These are phyloP conservation scores for Ricordea florida DNA, from an alignment of 92 coral and sea anemone species.

Conservation along the genomic window DNA sequence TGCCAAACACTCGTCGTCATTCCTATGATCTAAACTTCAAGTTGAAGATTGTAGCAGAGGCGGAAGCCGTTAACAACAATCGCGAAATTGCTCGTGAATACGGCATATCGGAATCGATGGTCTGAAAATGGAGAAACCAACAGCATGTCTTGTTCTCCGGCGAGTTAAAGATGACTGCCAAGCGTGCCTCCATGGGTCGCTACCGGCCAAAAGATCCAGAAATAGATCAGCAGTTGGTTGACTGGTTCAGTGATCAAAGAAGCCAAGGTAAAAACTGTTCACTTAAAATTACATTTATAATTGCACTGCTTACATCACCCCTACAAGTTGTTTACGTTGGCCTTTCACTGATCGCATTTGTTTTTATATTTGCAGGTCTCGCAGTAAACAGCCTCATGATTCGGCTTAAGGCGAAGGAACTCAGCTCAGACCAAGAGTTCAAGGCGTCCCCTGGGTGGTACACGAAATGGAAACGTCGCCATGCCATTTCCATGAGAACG, in stretches of 20 bases:
- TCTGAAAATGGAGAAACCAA: no score
- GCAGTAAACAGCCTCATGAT: constrained; percentile 2
- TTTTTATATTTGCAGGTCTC: constrained; percentile 5
- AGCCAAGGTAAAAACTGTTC: not conserved
- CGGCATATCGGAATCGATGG: no score
- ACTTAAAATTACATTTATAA: not conserved
- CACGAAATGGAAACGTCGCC: no score
- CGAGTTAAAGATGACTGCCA: not conserved
- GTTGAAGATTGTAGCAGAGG: no score
- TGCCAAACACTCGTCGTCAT: no score
- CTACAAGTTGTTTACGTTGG: not conserved
- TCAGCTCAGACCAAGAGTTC: no score
- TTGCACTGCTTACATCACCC: not conserved
- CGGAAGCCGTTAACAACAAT: no score
- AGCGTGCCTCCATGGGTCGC: not conserved
- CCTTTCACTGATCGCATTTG: not conserved
- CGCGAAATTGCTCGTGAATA: no score
- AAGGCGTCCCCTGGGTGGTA: no score
- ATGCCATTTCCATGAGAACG: no score
- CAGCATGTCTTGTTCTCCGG: no score
- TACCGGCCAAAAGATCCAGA: constrained; percentile 8
- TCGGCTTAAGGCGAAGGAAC: constrained; percentile 1
- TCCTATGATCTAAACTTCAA: no score
- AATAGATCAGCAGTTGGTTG: constrained; percentile 6
- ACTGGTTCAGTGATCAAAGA: constrained; percentile 13